Conservation (phyloP, 2,888 invertebrate genomes). For the Eristalis intricaria region DNA sequence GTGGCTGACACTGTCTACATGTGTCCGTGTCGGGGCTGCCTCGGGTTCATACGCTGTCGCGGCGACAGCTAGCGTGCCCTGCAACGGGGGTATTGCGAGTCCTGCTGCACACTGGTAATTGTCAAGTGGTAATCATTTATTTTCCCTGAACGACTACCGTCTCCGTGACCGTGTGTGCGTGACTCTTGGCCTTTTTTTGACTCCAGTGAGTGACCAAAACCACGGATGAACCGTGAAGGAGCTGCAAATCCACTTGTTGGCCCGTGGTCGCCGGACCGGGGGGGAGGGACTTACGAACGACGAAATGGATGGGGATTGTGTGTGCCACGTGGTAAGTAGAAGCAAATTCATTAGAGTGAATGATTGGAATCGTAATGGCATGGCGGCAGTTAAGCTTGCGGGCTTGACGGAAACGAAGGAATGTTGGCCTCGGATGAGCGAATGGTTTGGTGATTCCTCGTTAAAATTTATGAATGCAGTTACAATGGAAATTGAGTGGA, state of each 20-base stretch:
- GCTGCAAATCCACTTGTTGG: not conserved
- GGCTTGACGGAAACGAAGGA: conserved; percentile 10
- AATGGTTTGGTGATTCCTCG: conserved; percentile 2
- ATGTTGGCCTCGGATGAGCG: conserved; percentile 14
- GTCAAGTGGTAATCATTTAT: conserved; percentile 58
- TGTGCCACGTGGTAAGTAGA: conserved; percentile 51
- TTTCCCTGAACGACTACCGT: conserved; percentile 40
- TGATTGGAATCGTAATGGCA: conserved; percentile 36
- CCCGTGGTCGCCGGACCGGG: not conserved
- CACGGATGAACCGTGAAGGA: not conserved
- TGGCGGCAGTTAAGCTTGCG: conserved; percentile 19
- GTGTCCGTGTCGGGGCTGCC: not conserved
- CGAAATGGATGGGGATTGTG: conserved; percentile 29
- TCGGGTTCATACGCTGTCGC: conserved; percentile 27
- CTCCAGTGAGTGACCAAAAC: not conserved
- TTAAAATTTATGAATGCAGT: conserved; percentile 23
- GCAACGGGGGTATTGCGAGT: conserved; percentile 35
- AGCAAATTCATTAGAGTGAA: conserved; percentile 60
- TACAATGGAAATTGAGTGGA: not conserved
- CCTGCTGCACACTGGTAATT: conserved; percentile 57
- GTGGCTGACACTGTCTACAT: not conserved
- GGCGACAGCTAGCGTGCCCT: not conserved
- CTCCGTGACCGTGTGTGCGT: conserved; percentile 9
- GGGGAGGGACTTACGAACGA: not conserved
- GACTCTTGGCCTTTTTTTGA: not conserved